Base-by-base conservation (phyloP, 2,888 invertebrate species). In the Drosophila limbata region DNA sequence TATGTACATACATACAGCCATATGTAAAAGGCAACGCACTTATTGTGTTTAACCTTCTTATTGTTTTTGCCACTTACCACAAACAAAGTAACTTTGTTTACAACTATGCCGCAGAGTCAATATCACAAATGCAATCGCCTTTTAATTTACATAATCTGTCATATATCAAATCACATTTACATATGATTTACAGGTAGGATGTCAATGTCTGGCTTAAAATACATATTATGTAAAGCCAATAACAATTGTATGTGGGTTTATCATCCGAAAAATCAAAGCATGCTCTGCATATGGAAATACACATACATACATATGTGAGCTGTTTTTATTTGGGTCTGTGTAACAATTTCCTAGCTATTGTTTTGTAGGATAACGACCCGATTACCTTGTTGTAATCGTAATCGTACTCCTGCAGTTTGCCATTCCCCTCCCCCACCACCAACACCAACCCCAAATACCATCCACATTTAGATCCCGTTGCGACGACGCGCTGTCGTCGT, bases 281-380 rank as follows among this genome's bases (percentile, higher is more conserved):
- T 21, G 28, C 19, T 15, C 28, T 53, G 35, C 37, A 42, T 48
- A 31, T 65, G 50, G 47, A 52, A 63, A 56, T 67, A 45, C 19
- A 19, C 28, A 31, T 25, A 52, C 31, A 11, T 13, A 37, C 35
- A 25, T 53, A 21, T 21, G 31, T 51, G 55, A 39, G 31, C 47
- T 15, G 39, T 75, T 59, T 59, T 57, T 62, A 69, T 85, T 53
- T 83, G 76, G 84, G 86, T 83, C 69, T 69, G 63, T 72, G 70
- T 77, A 68, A 71, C 68, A 63, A 69, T 79, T 88, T 85, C 88
- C 85, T 85, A 84, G 75, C 79, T 74, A 88, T 85, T 85, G 85
- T 85, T 37, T 79, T 79, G 51, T 77, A 85, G 84, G 84, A 85
- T 85, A 85, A 81, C 81, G 81, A 84, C 85, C 84, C 77, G 85